phyloP scores from a whole-genome alignment of 1,140 invertebrate species.

The Protaetia brevitarsis region DNA sequence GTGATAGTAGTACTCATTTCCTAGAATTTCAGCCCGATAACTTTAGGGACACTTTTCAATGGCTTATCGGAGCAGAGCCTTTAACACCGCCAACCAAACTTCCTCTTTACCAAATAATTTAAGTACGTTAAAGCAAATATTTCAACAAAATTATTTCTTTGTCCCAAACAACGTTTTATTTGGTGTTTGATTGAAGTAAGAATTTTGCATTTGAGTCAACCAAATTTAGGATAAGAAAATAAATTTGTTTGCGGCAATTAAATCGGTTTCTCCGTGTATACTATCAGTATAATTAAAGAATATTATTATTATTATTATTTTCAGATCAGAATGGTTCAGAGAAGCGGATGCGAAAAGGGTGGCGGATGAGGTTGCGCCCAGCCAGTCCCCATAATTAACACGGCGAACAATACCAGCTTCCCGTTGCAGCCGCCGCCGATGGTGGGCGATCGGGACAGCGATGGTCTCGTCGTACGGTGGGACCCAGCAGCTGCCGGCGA shows the following conservation, averaged over 20 bases:
- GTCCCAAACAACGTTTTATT: no score
- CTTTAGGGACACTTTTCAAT: no score
- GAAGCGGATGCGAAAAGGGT: slow-evolving; percentile 38
- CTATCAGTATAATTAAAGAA: not conserved
- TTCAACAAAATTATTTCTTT: no score
- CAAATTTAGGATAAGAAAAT: no score
- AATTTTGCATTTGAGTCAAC: no score
- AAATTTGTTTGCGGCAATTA: not conserved
- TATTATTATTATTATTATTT: slow-evolving; percentile 27
- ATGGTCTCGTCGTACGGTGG: slow-evolving; percentile 65
- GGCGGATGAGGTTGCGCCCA: slow-evolving; percentile 37
- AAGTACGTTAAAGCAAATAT: no score
- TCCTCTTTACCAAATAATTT: no score
- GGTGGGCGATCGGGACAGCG: slow-evolving; percentile 60
- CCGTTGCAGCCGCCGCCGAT: slow-evolving; percentile 52
- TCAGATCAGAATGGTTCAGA: slow-evolving; percentile 42
- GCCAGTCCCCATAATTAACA: slow-evolving; percentile 31
- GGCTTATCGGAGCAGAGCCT: no score
- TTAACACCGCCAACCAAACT: no score
- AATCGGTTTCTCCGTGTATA: not conserved
- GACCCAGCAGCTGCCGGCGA: slow-evolving; percentile 50
- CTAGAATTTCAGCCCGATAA: no score
- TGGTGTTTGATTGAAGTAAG: no score
- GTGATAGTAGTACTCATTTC: no score
- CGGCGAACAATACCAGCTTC: slow-evolving; percentile 37